phyloP scores from a whole-genome alignment of 2,797 vertebrate genomes.

The Pantherophis alleghaniensis region DNA sequence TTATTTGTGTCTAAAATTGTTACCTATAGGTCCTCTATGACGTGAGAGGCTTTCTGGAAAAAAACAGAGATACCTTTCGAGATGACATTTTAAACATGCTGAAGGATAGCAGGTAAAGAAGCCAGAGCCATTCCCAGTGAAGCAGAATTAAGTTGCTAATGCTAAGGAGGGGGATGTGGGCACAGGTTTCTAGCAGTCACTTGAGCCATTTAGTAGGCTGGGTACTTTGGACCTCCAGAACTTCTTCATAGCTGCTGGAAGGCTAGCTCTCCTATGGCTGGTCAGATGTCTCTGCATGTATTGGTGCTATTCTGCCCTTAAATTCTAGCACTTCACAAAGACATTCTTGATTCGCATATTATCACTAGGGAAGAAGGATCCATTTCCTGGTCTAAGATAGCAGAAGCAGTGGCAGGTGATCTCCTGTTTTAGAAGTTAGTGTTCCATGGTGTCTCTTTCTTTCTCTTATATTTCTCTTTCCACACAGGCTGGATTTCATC shows the following conservation, averaged over 20 bases:
- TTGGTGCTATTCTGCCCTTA: too few relatives aligned
- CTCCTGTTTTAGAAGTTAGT: not conserved
- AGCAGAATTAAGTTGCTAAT: not conserved
- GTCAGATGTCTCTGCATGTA: not conserved
- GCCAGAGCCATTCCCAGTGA: not conserved
- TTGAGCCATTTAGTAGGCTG: not conserved
- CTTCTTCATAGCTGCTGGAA: too few relatives aligned
- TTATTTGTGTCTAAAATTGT: not conserved
- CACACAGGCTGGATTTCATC: conserved; percentile 87
- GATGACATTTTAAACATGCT: conserved; percentile 91
- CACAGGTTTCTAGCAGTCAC: not conserved
- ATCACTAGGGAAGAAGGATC: not conserved
- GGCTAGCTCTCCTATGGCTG: not conserved
- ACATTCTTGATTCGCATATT: not conserved
- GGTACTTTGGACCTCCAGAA: not conserved
- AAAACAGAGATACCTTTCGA: conserved; percentile 92
- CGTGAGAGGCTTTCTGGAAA: conserved; percentile 87
- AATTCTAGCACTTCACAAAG: not conserved
- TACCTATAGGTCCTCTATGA: conserved; percentile 85
- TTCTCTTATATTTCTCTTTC: conserved; percentile 31
- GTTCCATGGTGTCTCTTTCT: conserved; percentile 19
- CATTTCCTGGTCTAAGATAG: not conserved
- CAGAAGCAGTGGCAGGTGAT: not conserved
- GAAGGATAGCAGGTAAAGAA: conserved; percentile 86
- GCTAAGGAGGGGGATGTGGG: not conserved